These are phyloP conservation scores for Eumacrocentrus americanus DNA, from an alignment of 2,888 invertebrate genomes.

Conservation along the genomic window DNA sequence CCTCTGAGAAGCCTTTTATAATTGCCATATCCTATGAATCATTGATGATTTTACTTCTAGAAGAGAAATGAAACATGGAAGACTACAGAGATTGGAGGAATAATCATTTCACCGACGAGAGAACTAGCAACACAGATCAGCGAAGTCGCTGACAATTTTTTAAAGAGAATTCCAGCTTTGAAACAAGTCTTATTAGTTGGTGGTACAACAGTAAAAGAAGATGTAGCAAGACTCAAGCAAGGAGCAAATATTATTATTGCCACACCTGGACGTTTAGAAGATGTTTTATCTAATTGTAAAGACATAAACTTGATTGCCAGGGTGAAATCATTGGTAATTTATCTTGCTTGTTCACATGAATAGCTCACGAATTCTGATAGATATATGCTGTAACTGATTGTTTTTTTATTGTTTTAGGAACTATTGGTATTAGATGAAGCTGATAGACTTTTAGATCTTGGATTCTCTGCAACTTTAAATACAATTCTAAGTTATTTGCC, in stretches of 20 bases:
- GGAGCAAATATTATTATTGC: constrained; percentile 90
- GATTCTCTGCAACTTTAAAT: constrained; percentile 84
- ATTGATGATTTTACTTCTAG: constrained; percentile 55
- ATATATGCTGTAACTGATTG: constrained; percentile 11
- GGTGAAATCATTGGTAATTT: constrained; percentile 77
- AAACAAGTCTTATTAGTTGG: constrained; percentile 78
- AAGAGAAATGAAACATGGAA: constrained; percentile 70
- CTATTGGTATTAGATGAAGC: constrained; percentile 95
- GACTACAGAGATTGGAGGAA: constrained; percentile 80
- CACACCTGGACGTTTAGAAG: constrained; percentile 93
- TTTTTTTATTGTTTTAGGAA: constrained; percentile 68
- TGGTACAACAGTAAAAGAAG: constrained; percentile 80
- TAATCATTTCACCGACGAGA: constrained; percentile 94
- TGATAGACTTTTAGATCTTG: constrained; percentile 90
- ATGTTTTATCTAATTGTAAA: constrained; percentile 76
- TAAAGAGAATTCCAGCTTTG: constrained; percentile 60
- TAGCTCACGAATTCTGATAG: too few relatives aligned
- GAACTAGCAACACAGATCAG: constrained; percentile 92
- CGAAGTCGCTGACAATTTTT: constrained; percentile 67
- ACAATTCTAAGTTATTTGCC: constrained; percentile 91
- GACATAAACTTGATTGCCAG: constrained; percentile 73
- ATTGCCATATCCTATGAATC: neutral
- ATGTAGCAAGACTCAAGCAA: constrained; percentile 71
- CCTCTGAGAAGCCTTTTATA: constrained; percentile 9
- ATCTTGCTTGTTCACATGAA: neutral